Evolutionary conservation across 2,113 vertebrate species (phyloP).

Genomic region (Mystacornis crossleyi): DNA sequence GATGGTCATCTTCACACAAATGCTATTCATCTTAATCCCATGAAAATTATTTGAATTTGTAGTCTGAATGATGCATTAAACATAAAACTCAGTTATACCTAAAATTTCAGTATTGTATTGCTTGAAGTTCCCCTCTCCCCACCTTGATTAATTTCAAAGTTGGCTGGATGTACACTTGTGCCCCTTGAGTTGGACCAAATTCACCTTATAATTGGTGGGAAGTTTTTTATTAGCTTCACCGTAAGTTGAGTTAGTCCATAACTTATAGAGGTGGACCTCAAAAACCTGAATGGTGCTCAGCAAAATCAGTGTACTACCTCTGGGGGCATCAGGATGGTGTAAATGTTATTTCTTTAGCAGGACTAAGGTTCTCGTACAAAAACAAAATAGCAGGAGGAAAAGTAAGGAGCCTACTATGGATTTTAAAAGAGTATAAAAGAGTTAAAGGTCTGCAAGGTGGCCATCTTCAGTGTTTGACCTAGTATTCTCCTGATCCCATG

Average conservation of each 20-base stretch:
- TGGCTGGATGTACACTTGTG: neutral
- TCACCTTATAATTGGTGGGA: neutral
- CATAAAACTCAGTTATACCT: neutral
- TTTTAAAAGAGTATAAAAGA: neutral
- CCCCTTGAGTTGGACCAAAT: neutral
- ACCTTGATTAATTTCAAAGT: neutral
- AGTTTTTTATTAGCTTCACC: neutral
- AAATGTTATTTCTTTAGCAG: neutral
- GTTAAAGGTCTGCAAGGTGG: neutral
- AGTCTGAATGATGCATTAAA: neutral
- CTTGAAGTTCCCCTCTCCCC: neutral
- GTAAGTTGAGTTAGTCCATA: neutral
- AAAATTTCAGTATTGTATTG: neutral
- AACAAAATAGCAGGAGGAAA: neutral
- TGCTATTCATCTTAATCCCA: neutral
- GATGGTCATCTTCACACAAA: neutral
- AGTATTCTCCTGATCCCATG: neutral
- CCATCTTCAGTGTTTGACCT: neutral
- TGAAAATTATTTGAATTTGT: neutral
- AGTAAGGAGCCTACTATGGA: neutral
- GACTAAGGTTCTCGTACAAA: neutral
- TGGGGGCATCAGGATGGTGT: neutral
- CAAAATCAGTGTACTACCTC: neutral
- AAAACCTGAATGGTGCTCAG: neutral
- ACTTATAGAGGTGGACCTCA: neutral